These are phyloP conservation scores for Hipposideros larvatus DNA, from an alignment of 2,797 vertebrate genomes.

Conservation along the genomic window DNA sequence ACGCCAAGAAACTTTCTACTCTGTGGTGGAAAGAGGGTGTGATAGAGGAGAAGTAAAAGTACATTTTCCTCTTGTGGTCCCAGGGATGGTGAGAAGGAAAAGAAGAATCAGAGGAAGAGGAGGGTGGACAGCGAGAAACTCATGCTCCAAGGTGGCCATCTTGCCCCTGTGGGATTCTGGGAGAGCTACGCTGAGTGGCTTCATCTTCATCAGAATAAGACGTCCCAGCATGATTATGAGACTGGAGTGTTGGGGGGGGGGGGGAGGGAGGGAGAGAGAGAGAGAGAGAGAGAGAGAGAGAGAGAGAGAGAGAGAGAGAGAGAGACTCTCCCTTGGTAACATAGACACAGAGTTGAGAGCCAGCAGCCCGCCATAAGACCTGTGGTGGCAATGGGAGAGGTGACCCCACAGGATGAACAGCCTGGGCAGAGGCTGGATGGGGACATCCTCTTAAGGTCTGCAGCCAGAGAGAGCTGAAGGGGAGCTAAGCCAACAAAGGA, in stretches of 20 bases:
- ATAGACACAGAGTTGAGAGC: background rate
- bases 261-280: background rate
- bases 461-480: background rate
- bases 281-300: background rate
- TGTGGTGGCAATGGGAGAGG: background rate
- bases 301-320: background rate
- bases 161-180: background rate
- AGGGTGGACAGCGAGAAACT: background rate
- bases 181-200: background rate
- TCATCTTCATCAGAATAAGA: background rate
- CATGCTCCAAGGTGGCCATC: background rate
- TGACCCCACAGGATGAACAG: background rate
- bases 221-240: background rate
- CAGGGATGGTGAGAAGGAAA: background rate
- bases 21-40: constrained; percentile 16
- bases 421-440: background rate
- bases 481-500: background rate
- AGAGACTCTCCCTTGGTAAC: background rate
- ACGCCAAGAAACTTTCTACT: constrained; percentile 32
- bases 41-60: constrained; percentile 2
- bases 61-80: background rate
- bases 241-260: background rate
- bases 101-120: background rate
- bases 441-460: background rate
- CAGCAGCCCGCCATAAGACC: background rate